Evolutionary conservation across 2,888 invertebrate genomes (phyloP), one percentile per base, ranked within the genome.

Genomic region (Lymantria monacha): DNA sequence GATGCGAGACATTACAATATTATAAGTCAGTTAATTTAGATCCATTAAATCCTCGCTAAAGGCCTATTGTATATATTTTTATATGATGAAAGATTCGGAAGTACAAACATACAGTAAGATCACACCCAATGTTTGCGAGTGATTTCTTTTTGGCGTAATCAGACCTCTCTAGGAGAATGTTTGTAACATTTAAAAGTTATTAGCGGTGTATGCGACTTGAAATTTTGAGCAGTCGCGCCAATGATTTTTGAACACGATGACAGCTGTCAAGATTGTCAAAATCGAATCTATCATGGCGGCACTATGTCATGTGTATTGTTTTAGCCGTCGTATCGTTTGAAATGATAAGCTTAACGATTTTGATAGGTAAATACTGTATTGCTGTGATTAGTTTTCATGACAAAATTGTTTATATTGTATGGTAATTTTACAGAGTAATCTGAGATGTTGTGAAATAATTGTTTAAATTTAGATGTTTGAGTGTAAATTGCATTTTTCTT

Each of bases 41-140:
- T 64, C 87, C 88, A 87, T 88, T 88, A 87, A 87, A 86, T 82
- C 79, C 49, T 76, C 63, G 73, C 78, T 82, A 73, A 84, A 70
- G 84, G 86, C 85, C 87, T 87, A 84, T 69, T 84, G 83, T 83
- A 81, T 78, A 83, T 82, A 80, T 76, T 72, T 71, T 76, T 64
- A 73, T 73, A 72, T 64, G 61, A 69, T 55, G 63, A 66, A 64
- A 66, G 61, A 63, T 54, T 69, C 61, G 66, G 69, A 70, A 79
- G 80, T 83, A 80, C 79, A 79, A 76, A 81, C 60, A 53, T 59
- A 65, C 57, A 66, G 61, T 67, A 67, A 57, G 50, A 47, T 59
- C 52, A 53, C 52, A 55, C 56, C 70, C 65, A 64, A 54, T 68
- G 55, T 53, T 45, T 54, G 52, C 53, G 46, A 43, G 47, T 51